Evolutionary conservation across 2,888 invertebrate genomes (phyloP).

Genomic region (Pristionchus fissidentatus): DNA sequence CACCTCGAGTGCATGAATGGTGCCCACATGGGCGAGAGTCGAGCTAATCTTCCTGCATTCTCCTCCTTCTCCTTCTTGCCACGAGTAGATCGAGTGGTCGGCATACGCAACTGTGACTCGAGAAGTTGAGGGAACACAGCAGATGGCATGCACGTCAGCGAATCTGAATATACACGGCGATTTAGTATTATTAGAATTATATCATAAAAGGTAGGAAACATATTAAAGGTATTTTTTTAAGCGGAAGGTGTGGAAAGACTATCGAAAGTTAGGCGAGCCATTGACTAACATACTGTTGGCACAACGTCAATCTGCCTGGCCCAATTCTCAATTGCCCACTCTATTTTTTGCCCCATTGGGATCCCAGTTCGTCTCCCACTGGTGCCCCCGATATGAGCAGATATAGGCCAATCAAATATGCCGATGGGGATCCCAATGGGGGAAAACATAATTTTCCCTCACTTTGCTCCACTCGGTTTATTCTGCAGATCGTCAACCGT

Average conservation of each 20-base stretch:
- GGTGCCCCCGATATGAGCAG: background rate
- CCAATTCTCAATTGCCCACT: no score
- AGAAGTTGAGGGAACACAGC: conserved; percentile 20
- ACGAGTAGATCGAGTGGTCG: conserved; percentile 42
- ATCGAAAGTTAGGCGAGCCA: no score
- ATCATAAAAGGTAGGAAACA: no score
- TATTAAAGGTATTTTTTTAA: no score
- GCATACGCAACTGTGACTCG: conserved; percentile 44
- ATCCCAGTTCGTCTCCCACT: background rate
- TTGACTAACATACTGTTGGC: background rate
- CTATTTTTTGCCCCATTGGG: no score
- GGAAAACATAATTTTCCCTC: background rate
- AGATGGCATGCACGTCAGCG: conserved; percentile 30
- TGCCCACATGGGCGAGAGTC: conserved; percentile 15
- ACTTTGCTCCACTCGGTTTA: conserved; percentile 22
- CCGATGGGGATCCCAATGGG: background rate
- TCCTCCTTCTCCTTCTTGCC: conserved; percentile 78
- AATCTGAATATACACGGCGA: background rate
- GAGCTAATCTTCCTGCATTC: conserved; percentile 46
- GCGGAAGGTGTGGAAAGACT: no score
- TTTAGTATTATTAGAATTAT: no score
- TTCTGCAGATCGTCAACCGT: conserved; percentile 2
- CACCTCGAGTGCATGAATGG: conserved; percentile 24
- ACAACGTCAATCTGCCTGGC: no score
- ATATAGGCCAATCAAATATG: background rate